These are phyloP conservation scores for Halichoeres trimaculatus DNA, from an alignment of 2,113 vertebrate genomes.

Conservation along the genomic window DNA sequence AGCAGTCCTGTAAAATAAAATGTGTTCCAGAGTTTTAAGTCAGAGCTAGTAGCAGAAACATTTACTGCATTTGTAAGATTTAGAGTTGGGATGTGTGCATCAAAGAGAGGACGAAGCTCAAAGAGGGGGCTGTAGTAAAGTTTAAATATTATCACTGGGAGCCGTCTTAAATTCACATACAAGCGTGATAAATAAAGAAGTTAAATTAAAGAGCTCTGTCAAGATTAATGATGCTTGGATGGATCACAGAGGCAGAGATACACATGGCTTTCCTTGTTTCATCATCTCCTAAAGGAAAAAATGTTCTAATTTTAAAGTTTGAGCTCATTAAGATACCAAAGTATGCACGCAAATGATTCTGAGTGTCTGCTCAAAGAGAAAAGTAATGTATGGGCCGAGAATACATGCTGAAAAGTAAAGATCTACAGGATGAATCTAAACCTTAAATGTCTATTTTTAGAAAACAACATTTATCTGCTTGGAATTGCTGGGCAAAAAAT, in stretches of 20 bases:
- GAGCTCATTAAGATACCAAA: neutral
- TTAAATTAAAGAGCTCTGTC: constrained; percentile 60
- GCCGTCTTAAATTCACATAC: constrained; percentile 57
- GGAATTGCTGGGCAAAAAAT: constrained; percentile 1
- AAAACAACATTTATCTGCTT: constrained; percentile 18
- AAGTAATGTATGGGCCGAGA: constrained; percentile 2
- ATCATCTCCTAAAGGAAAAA: constrained; percentile 35
- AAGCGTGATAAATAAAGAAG: constrained; percentile 61
- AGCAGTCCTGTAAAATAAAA: neutral
- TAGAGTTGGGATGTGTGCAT: constrained; percentile 43
- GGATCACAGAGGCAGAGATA: constrained; percentile 11
- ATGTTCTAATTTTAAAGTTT: constrained; percentile 56
- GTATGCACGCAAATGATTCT: neutral
- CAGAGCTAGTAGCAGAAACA: constrained; percentile 33
- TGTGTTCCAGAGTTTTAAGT: neutral
- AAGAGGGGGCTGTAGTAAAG: constrained; percentile 49
- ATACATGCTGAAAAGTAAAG: neutral
- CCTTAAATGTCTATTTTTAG: constrained; percentile 2
- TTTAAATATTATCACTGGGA: constrained; percentile 70
- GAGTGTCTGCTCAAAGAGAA: neutral
- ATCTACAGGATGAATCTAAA: neutral
- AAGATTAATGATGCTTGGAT: constrained; percentile 58
- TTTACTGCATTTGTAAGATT: constrained; percentile 26
- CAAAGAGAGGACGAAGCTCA: constrained; percentile 25
- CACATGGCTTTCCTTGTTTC: constrained; percentile 16